These are phyloP conservation scores for Platycercus adscitus DNA, from an alignment of 2,113 vertebrate species.

Conservation along the genomic window DNA sequence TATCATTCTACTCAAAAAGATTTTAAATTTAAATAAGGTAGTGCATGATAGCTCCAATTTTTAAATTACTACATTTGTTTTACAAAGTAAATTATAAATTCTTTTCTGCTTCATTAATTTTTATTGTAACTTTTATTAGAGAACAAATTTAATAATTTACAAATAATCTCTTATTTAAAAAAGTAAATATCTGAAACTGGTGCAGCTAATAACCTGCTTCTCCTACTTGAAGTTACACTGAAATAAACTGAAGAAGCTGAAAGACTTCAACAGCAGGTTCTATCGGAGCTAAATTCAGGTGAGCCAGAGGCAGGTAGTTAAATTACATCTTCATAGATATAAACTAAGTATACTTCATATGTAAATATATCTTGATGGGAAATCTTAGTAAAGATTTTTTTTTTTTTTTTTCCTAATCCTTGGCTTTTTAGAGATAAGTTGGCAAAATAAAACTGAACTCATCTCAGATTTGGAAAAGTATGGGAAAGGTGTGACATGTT, in stretches of 20 bases:
- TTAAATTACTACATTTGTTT: neutral
- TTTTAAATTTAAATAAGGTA: neutral
- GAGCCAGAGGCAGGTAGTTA: neutral
- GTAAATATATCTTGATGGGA: neutral
- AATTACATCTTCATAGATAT: neutral
- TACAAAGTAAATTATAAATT: neutral
- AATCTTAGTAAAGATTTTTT: neutral
- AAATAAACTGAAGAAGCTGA: neutral
- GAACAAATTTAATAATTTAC: neutral
- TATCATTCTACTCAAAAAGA: neutral
- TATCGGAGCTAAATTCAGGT: neutral
- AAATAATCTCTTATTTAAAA: neutral
- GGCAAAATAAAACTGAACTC: neutral
- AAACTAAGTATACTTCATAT: neutral
- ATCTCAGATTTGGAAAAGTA: neutral
- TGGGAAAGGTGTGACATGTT: neutral
- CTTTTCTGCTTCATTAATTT: neutral
- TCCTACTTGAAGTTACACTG: neutral
- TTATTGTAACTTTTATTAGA: neutral
- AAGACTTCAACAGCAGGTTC: neutral
- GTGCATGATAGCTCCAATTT: neutral
- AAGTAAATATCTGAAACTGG: neutral
- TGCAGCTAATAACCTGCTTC: neutral
- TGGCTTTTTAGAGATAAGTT: neutral
- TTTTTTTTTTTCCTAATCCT: neutral